Evolutionary conservation across 2,797 vertebrate genomes (phyloP).

Genomic region (Loriculus beryllinus): DNA sequence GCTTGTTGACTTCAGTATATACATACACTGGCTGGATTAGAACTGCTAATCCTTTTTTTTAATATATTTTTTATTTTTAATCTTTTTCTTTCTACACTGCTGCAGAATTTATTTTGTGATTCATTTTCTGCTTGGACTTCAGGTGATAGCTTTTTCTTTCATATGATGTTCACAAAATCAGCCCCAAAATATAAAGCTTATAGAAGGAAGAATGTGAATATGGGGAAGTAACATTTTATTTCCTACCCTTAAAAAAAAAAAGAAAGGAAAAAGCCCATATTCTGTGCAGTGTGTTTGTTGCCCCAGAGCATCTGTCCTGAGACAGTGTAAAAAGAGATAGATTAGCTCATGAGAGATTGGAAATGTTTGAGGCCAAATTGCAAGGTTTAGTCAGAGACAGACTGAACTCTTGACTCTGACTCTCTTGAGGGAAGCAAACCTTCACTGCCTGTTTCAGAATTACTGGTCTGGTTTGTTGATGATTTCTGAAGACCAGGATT

Average conservation of each 20-base stretch:
- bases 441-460: background rate
- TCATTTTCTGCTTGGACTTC: background rate
- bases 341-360: background rate
- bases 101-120: background rate
- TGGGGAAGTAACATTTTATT: background rate
- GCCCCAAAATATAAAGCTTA: background rate
- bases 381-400: background rate
- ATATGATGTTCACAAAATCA: background rate
- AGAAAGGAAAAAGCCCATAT: background rate
- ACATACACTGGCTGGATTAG: background rate
- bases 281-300: background rate
- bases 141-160: background rate
- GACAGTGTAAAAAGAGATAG: background rate
- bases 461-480: background rate
- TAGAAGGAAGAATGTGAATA: background rate
- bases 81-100: background rate
- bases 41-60: background rate
- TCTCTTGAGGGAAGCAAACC: background rate
- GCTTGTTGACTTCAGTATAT: background rate
- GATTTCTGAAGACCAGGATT: background rate
- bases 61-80: background rate
- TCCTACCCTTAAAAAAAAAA: background rate
- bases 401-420: background rate
- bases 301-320: background rate
- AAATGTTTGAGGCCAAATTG: conserved; percentile 3